Evolutionary conservation across 2,888 invertebrate genomes (phyloP), one percentile per base, ranked within the genome.

Genomic region (Watsonalla binaria): DNA sequence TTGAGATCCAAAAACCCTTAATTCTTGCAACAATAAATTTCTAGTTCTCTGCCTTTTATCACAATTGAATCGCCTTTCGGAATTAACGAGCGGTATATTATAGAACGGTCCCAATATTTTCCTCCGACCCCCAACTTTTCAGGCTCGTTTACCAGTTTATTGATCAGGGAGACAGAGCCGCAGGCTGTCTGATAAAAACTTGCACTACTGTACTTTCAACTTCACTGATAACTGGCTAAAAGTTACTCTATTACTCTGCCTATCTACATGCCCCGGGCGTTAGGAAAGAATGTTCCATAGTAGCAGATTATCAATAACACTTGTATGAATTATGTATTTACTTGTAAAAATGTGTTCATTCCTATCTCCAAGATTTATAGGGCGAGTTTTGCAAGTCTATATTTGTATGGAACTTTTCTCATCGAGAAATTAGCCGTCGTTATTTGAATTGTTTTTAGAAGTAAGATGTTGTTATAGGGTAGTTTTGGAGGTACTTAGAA

Each of bases 271-370:
- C 75, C 59, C 39, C 53, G 67, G 82, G 75, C 68, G 55, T 63
- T 63, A 74, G 69, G 62, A 73, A 49, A 39, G 37, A 49, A 49
- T 39, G 42, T 52, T 47, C 42, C 47, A 5, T 51, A 47, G 58
- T 53, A 57, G 54, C 51, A 47, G 51, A 45, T 24, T 14, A 39
- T 45, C 50, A 46, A 51, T 52, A 54, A 47, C 57, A 47, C 58
- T 55, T 62, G 64, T 79, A 82, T 86, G 85, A 86, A 85, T 84
- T 87, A 86, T 86, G 85, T 82, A 81, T 81, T 80, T 82, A 82
- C 82, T 84, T 83, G 76, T 77, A 75, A 74, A 76, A 82, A 79
- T 79, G 72, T 72, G 69, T 68, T 62, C 65, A 60, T 48, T 55
- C 62, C 60, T 62, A 60, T 61, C 68, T 57, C 51, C 56, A 54